Percentiles rank a stretch among this genome's conserved stretches.
phyloP scores from a whole-genome alignment of 2,888 invertebrate species.

The Dicycla oo region DNA sequence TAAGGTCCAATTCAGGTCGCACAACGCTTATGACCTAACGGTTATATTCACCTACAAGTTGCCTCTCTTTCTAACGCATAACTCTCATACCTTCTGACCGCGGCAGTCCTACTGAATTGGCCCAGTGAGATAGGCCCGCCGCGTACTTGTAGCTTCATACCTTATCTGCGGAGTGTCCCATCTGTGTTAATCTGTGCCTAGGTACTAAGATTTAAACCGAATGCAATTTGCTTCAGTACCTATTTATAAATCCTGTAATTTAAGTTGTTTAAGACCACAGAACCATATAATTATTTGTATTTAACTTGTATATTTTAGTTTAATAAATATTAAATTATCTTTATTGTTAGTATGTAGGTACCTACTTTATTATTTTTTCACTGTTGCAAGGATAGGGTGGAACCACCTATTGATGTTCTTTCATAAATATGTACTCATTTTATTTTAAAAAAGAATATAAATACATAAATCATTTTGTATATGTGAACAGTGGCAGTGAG shows the following conservation, averaged over 20 bases:
- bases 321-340: conserved; percentile 14
- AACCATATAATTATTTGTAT: conserved; percentile 40
- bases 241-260: conserved; percentile 28
- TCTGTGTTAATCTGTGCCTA: too few species aligned
- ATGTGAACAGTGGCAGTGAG: not conserved
- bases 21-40: too few species aligned
- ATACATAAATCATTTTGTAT: not conserved
- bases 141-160: too few species aligned
- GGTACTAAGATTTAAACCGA: conserved; percentile 1
- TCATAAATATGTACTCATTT: not conserved
- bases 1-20: too few species aligned
- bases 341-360: not conserved
- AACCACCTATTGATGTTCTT: conserved; percentile 26
- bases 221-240: conserved; percentile 26
- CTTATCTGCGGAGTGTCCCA: too few species aligned
- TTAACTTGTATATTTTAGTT: conserved; percentile 43
- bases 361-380: not conserved
- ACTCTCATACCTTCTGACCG: too few species aligned
- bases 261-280: conserved; percentile 49
- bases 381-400: conserved; percentile 11
- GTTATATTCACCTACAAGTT: too few species aligned
- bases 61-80: too few species aligned
- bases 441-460: not conserved
- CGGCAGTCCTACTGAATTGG: too few species aligned
- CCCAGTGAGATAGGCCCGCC: too few species aligned